Base-by-base conservation (phyloP, 2,113 vertebrate species). In the Sturnus vulgaris region DNA sequence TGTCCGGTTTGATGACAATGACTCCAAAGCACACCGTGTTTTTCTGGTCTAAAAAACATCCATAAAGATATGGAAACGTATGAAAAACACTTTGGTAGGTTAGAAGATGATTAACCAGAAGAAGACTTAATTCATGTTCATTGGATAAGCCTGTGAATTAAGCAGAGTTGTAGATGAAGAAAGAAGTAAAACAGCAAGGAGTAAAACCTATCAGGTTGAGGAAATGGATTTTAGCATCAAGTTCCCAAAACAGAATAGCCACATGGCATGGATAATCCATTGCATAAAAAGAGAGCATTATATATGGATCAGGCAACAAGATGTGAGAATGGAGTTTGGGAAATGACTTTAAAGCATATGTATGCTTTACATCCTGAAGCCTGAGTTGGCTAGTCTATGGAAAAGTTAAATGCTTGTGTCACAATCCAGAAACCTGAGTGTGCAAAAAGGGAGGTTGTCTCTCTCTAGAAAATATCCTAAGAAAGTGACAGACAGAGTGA, bases 1-100 rank as follows among this genome's bases (percentile, higher is more conserved):
- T 96, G 93, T 94, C 87, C 88, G 93, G 55, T 90, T 92, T 93
- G 87, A 86, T 81, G 91, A 91, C 9, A 25, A 92, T 88, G 87
- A 93, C 78, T 94, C 70, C 75, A 89, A 92, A 68, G 87, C 82
- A 95, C 75, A 90, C 46, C 28, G 24, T 83, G 75, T 91, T 97
- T 83, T 90, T 78, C 68, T 94, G 82, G 68, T 66, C 75, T 91
- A 77, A 93, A 95, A 95, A 65, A 11, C 50, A 88, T 78, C 44
- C 23, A 3, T 37, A 73, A 93, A 92, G 94, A 94, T 86, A 86
- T 37, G 82, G 90, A 94, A 95, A 93, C 30, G 47, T 52, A 52
- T 15, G 56, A 93, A 95, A 93, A 31, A 70, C 60, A 52, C 64
- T 95, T 88, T 82, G 82, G 71, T 70, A 86, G n/a, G 31, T 90